Evolutionary conservation across 2,797 vertebrate species (phyloP).

Genomic region (Melanotaenia nigrans): DNA sequence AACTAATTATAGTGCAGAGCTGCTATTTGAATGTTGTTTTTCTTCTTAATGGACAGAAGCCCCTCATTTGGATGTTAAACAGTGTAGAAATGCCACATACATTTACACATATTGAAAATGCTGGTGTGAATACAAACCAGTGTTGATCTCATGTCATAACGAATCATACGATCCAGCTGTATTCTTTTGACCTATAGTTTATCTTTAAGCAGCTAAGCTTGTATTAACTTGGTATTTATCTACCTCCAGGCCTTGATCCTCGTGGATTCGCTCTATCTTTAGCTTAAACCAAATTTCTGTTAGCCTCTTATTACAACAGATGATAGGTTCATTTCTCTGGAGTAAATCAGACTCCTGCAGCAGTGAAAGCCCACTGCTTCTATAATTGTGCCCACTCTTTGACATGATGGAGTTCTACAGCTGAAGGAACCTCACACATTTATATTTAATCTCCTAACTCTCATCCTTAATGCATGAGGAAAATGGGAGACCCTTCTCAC

Average conservation of each 20-base stretch:
- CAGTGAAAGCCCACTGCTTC: conserved; percentile 8
- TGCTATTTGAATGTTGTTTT: not conserved
- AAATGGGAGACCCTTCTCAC: conserved; percentile 58
- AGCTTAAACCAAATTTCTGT: not conserved
- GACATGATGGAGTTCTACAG: conserved; percentile 74
- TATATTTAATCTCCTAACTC: conserved; percentile 79
- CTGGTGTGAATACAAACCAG: not conserved
- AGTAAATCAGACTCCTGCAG: conserved; percentile 15
- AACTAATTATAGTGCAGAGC: conserved; percentile 17
- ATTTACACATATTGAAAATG: not conserved
- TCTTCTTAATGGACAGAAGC: conserved; percentile 2
- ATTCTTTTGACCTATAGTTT: conserved; percentile 14
- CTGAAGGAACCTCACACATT: conserved; percentile 69
- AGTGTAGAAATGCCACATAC: not conserved
- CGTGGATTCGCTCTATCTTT: not conserved
- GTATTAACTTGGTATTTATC: not conserved
- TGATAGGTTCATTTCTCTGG: not conserved
- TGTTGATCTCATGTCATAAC: not conserved
- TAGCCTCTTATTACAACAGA: not conserved
- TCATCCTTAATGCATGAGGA: conserved; percentile 81
- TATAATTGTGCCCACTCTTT: conserved; percentile 38
- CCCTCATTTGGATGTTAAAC: not conserved
- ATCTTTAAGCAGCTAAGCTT: not conserved
- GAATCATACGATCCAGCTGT: not conserved
- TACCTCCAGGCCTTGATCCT: not conserved